Base-by-base conservation (phyloP, 2,113 vertebrate genomes). In the Urocolius indicus region DNA sequence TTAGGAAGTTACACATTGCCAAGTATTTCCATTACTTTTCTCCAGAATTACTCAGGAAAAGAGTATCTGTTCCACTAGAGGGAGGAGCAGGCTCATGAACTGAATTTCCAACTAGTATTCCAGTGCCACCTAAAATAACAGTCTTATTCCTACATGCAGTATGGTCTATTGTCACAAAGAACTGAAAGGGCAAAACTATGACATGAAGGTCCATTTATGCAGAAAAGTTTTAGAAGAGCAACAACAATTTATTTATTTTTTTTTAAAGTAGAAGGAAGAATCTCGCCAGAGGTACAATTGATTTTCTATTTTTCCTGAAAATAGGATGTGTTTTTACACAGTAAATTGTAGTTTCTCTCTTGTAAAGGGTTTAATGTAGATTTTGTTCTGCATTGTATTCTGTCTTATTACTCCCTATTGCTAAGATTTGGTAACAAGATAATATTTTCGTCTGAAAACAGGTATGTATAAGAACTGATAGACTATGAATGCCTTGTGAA, bases 21-120 rank as follows among this genome's bases (percentile, higher is more conserved):
- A 84, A 9, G 1, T 29, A 59, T 84, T 94, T 84, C 73, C 27
- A 61, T 29, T 55, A 21, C 3, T 82, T 65, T 87, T 79, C 19
- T 41, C 58, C 36, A 79, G 45, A 89, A 69, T 32, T 72, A 68
- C 49, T 91, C 48, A 17, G 6, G 16, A 91, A 57, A 89, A 93
- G 26, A 90, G 17, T 75, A 36, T 81, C 52, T 81, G 52, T 87
- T 97, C 86, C 91, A 96, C 94, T 94, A 97, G 94, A 95, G 87
- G 93, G 96, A 94, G 91, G 61, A 97, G 41, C 87, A 94, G 93
- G 66, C 84, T 94, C 54, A 94, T 73, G 58, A 96, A 94, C 83
- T 74, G 89, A 86, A 43, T 86, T 86, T 90, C 46, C 36, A 73
- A 9, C 26, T 34, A 55, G 4, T 21, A 11, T 27, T 87, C 38